Evolutionary conservation across 2,113 vertebrate genomes (phyloP).

Genomic region (Corynorhinus townsendii): DNA sequence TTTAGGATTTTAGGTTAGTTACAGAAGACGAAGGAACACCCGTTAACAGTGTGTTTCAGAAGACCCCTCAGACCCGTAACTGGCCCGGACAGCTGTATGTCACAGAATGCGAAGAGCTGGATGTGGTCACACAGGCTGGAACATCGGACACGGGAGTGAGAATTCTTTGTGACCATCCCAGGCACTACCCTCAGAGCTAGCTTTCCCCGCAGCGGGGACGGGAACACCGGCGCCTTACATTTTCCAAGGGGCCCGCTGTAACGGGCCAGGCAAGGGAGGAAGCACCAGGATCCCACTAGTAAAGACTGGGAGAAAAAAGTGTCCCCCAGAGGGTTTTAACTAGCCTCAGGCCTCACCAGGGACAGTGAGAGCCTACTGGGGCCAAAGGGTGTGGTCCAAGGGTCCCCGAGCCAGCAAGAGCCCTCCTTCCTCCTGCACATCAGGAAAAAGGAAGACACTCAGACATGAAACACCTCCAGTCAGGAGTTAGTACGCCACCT

Average conservation of each 20-base stretch:
- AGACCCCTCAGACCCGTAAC: no score
- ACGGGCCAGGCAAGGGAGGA: not conserved
- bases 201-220: no score
- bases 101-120: not conserved
- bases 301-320: not conserved
- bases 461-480: not conserved
- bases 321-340: no score
- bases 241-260: not conserved
- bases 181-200: rapidly evolving
- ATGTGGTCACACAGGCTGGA: not conserved
- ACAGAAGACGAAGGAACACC: not conserved
- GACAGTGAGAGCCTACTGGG: not conserved
- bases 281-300: not conserved
- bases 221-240: not conserved
- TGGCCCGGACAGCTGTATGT: not conserved
- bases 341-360: no score
- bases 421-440: not conserved
- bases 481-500: not conserved
- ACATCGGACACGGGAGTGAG: rapidly evolving
- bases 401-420: not conserved
- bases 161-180: not conserved
- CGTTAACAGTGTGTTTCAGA: rapidly evolving
- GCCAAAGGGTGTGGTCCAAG: not conserved
- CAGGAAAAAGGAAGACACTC: not conserved
- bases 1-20: not conserved